Evolutionary conservation across 2,888 invertebrate genomes (phyloP).

Genomic region (Lasioglossum vierecki): DNA sequence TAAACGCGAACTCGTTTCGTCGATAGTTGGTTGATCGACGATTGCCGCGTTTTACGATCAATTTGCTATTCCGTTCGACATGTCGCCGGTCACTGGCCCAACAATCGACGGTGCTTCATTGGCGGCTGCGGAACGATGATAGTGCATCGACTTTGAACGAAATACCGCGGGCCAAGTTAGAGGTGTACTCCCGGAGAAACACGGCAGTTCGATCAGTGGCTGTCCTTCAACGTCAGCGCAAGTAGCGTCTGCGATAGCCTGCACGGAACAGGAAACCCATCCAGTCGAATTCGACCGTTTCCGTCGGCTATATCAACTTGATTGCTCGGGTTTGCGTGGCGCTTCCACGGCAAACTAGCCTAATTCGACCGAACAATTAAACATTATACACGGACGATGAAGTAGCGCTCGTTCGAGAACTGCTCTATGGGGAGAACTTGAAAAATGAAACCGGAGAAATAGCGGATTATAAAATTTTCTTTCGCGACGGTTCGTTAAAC

Average conservation of each 20-base stretch:
- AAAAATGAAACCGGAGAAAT: not conserved
- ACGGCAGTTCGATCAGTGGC: slow-evolving; percentile 76
- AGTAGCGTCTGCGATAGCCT: slow-evolving; percentile 41
- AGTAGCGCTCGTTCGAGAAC: not conserved
- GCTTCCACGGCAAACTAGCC: not conserved
- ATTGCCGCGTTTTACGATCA: slow-evolving; percentile 55
- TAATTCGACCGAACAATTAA: not conserved
- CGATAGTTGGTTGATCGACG: slow-evolving; percentile 25
- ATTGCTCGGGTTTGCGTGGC: slow-evolving; percentile 21
- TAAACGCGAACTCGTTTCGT: slow-evolving; percentile 40
- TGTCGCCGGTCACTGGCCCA: slow-evolving; percentile 46
- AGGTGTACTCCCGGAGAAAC: slow-evolving; percentile 66
- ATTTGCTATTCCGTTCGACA: slow-evolving; percentile 56
- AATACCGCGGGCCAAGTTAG: slow-evolving; percentile 47
- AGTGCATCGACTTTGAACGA: slow-evolving; percentile 62
- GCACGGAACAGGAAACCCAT: slow-evolving; percentile 27
- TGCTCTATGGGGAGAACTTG: not conserved
- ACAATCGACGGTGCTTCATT: slow-evolving; percentile 72
- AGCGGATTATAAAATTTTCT: slow-evolving; percentile 11
- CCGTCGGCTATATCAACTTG: slow-evolving; percentile 24
- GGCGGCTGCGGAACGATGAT: slow-evolving; percentile 49
- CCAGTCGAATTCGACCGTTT: slow-evolving; percentile 46
- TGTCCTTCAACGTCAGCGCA: slow-evolving; percentile 49
- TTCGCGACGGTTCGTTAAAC: slow-evolving; percentile 35
- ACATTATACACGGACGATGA: not conserved